Evolutionary conservation across 2,113 vertebrate genomes (phyloP), one percentile per base, ranked within the genome.

Genomic region (Ailuropoda melanoleuca): DNA sequence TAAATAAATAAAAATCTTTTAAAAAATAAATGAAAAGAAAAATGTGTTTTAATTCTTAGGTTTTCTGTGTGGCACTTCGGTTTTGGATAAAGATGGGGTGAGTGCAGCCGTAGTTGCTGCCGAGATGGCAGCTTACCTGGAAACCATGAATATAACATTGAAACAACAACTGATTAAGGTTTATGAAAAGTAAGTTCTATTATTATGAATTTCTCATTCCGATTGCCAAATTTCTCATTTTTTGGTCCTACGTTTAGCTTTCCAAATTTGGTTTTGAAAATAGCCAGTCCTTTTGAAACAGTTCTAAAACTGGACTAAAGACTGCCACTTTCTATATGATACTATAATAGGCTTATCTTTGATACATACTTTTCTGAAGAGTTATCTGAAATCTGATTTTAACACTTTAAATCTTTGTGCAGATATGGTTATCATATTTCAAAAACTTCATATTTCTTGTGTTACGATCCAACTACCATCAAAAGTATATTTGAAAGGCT

Each of bases 1-100:
- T 68, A n/a, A 68, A 68, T 37, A n/a, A 68, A 68, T 19, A 68
- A 68, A 66, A 66, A 66, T 64, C 62, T 64, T 31, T 64, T 31
- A 56, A 31, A 66, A 66, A 62, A 68, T 56, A 56, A 56, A 56
- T 56, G 19, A n/a, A 68, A 66, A 34, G 1, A 97, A 75, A 88
- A 37, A 34, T 21, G 0, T 68, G 43, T n/a, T 97, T 86, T 83
- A 29, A 6, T 90, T 55, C 60, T 9, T 86, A 99, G 99, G 99
- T 2, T 99, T 99, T 97, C 99, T 99, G 98, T 99, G 99, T 78
- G 99, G 99, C 68, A 99, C 98, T 1, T 98, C 99, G 0, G 99
- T 99, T 80, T 98, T 99, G 60, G 99, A 99, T 91, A 99, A 99
- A 97, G 99, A 99, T 19, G 99, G 99, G 0, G 99, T 99, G n/a